phyloP scores from a whole-genome alignment of 1,140 invertebrate species.

The Agrypnia vestita region DNA sequence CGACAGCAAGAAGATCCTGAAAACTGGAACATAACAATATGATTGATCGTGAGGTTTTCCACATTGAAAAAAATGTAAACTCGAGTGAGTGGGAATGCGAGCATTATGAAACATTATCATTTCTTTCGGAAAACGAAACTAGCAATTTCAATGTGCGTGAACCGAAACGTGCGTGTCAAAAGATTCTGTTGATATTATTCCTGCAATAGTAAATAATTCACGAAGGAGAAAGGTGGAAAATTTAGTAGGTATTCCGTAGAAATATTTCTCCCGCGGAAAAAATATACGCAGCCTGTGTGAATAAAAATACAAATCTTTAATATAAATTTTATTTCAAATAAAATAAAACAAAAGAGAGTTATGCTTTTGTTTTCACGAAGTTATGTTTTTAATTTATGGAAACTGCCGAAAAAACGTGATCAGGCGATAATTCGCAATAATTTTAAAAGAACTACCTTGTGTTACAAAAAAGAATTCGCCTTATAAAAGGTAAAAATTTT shows the following conservation, averaged over 20 bases:
- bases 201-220: slow-evolving; percentile 40
- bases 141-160: slow-evolving; percentile 49
- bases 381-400: slow-evolving; percentile 14
- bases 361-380: slow-evolving; percentile 7
- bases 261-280: slow-evolving; percentile 28
- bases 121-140: slow-evolving; percentile 23
- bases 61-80: no score
- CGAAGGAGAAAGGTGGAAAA: slow-evolving; percentile 12
- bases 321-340: slow-evolving; percentile 27
- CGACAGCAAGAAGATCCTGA: no score
- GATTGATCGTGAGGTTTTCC: no score
- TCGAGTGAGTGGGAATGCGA: no score
- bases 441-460: no score
- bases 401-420: slow-evolving; percentile 10
- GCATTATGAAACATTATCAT: slow-evolving; percentile 15
- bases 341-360: slow-evolving; percentile 21
- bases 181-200: slow-evolving; percentile 52
- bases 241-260: slow-evolving; percentile 22
- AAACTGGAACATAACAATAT: no score
- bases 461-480: neutral
- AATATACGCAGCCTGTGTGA: slow-evolving; percentile 1
- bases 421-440: neutral
- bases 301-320: slow-evolving; percentile 39
- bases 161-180: slow-evolving; percentile 56
- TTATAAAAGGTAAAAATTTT: neutral